Base-by-base conservation (phyloP, 2,888 invertebrate genomes). In the Drosophila borborema region DNA sequence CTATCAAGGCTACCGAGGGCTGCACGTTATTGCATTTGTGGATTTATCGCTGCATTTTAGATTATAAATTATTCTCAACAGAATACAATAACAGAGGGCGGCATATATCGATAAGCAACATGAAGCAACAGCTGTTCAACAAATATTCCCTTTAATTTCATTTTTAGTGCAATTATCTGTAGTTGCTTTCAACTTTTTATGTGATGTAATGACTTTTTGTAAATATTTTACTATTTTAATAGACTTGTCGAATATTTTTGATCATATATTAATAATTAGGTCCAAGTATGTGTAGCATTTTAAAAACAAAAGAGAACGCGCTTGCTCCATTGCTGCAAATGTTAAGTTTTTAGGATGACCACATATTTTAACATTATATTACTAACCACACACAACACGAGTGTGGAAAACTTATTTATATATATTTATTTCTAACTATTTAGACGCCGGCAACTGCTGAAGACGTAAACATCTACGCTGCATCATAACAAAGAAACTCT, bases 1-100 rank as follows among this genome's bases (percentile, higher is more conserved):
- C 65, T 69, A 62, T 14, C 74, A 77, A 78, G 65, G 68, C 69
- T 74, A 58, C n/a, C 55, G 56, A 73, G 74, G 68, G 77, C 31
- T 59, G 49, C 16, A 10, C 9, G 1, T n/a, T 20, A 20, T 16
- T 38, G 40, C 38, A 28, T 28, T 40, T 9, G 10, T 49, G 20
- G 31, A 38, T 12, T 3, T 31, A 60, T 59, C 54, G 36, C 2
- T 14, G 18, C 10, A 36, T 34, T 56, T 43, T 40, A 28, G n/a
- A 43, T 20, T 34, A 34, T 7, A n/a, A 9, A 38, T 18, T 18
- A 7, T 56, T 56, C 5, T 3, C 18, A 7, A 41, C 31, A 18
- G 28, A 31, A 28, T 28, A 3, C n/a, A 28, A 28, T 18, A 49
- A n/a, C 49, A 48, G 28, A 7, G 2, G 1, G 7, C 10, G n/a